phyloP scores from a whole-genome alignment of 2,888 invertebrate species.

The Drosophila fungiperda region DNA sequence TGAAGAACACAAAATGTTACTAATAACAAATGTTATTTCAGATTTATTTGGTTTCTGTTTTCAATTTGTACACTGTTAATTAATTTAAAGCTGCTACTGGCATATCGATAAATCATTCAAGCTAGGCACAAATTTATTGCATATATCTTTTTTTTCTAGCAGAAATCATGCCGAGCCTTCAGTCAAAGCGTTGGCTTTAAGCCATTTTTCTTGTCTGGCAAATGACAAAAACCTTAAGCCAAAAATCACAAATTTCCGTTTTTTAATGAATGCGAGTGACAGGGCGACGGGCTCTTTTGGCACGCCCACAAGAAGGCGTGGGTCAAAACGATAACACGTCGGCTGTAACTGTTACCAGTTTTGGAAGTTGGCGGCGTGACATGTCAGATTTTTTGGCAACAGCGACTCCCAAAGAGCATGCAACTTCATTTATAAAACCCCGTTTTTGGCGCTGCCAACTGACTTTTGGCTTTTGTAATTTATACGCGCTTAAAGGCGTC shows the following conservation, averaged over 20 bases:
- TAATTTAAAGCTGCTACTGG: neutral
- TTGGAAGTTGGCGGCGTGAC: constrained; percentile 66
- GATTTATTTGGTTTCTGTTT: constrained; percentile 13
- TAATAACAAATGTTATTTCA: neutral
- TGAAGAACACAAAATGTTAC: neutral
- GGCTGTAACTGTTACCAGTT: constrained; percentile 49
- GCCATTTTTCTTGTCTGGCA: constrained; percentile 42
- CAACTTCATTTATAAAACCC: constrained; percentile 76
- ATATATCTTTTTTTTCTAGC: neutral
- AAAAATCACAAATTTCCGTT: constrained; percentile 79
- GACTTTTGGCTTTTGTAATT: constrained; percentile 76
- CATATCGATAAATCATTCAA: constrained; percentile 1
- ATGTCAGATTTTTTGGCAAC: constrained; percentile 64
- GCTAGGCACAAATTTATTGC: constrained; percentile 9
- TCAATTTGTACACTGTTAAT: constrained; percentile 1
- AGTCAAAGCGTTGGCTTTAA: constrained; percentile 34
- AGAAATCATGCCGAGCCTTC: constrained; percentile 19
- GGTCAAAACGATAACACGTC: constrained; percentile 65
- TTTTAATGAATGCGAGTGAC: constrained; percentile 70
- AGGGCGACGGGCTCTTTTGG: constrained; percentile 17
- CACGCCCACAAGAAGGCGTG: constrained; percentile 48
- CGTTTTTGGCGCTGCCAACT: constrained; percentile 44
- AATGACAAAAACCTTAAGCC: constrained; percentile 43
- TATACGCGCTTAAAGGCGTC: constrained; percentile 79
- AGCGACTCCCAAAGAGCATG: constrained; percentile 42